Evolutionary conservation across 2,888 invertebrate genomes (phyloP).

Genomic region (Drosophila heteroneura): DNA sequence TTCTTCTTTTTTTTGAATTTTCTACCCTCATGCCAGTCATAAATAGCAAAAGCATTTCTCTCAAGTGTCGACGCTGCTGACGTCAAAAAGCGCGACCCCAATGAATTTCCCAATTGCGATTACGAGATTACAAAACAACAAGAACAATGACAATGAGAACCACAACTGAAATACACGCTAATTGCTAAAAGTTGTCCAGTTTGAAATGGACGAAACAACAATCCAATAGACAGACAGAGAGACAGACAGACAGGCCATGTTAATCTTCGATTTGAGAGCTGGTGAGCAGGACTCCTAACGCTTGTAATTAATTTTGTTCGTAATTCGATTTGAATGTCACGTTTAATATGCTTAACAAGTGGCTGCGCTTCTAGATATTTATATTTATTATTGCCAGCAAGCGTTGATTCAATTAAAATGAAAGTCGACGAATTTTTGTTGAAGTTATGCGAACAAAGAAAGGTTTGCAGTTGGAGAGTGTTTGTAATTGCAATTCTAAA

Average conservation of each 20-base stretch:
- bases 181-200: constrained; percentile 25
- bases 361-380: neutral
- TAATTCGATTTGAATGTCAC: neutral
- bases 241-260: neutral
- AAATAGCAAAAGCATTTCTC: constrained; percentile 42
- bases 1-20: neutral
- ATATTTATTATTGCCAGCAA: neutral
- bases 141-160: neutral
- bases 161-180: constrained; percentile 9
- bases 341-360: constrained; percentile 1
- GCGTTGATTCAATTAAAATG: neutral
- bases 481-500: neutral
- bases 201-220: neutral
- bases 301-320: neutral
- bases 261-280: constrained; percentile 4
- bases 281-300: neutral
- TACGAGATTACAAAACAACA: constrained; percentile 21
- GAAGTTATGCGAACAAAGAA: neutral
- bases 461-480: neutral
- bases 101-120: constrained; percentile 28
- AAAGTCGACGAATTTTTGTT: neutral
- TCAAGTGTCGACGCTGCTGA: constrained; percentile 24
- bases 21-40: constrained; percentile 31
- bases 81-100: constrained; percentile 37
- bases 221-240: neutral